A percentile compares a stretch with the other conserved stretches of the same genome.
Evolutionary conservation across 2,888 invertebrate genomes (phyloP).

Genomic region (Caenorhabditis parvicauda): DNA sequence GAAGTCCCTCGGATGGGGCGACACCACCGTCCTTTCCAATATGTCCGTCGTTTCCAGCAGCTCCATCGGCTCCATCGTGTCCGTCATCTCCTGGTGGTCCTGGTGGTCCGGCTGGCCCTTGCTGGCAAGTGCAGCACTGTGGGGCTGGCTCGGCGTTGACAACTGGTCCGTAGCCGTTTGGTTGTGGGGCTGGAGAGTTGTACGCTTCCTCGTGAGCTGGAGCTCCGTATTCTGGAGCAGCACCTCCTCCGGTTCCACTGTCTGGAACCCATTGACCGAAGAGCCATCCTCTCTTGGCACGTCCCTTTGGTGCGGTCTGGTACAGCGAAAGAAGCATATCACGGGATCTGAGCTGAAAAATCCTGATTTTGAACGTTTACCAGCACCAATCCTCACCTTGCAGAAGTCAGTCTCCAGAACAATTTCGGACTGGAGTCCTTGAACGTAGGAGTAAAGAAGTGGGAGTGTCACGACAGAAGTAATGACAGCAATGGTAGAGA

Average conservation of each 20-base stretch:
- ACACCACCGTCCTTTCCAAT: conserved; percentile 48
- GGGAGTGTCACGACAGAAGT: conserved; percentile 57
- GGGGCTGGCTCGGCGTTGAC: conserved; percentile 54
- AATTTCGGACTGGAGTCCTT: conserved; percentile 57
- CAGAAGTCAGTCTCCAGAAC: conserved; percentile 58
- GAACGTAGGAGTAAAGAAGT: conserved; percentile 59
- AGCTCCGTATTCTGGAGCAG: conserved; percentile 49
- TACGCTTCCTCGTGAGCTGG: conserved; percentile 41
- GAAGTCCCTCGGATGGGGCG: conserved; percentile 39
- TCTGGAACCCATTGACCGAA: conserved; percentile 53
- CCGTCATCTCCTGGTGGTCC: conserved; percentile 50
- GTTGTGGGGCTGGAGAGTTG: conserved; percentile 28
- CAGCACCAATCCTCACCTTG: conserved; percentile 33
- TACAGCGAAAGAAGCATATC: conserved; percentile 55
- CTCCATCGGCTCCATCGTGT: conserved; percentile 40
- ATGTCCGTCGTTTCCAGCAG: conserved; percentile 42
- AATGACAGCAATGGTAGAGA: conserved; percentile 57
- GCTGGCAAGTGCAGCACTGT: conserved; percentile 58
- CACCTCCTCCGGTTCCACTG: conserved; percentile 45
- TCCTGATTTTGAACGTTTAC: not conserved
- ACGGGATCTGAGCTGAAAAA: conserved; percentile 46
- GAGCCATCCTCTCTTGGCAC: conserved; percentile 45
- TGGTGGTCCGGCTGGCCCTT: conserved; percentile 50
- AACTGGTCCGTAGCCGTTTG: conserved; percentile 45
- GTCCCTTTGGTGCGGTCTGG: conserved; percentile 29